Base-by-base conservation (phyloP, 2,113 vertebrate genomes). In the Carlito syrichta region DNA sequence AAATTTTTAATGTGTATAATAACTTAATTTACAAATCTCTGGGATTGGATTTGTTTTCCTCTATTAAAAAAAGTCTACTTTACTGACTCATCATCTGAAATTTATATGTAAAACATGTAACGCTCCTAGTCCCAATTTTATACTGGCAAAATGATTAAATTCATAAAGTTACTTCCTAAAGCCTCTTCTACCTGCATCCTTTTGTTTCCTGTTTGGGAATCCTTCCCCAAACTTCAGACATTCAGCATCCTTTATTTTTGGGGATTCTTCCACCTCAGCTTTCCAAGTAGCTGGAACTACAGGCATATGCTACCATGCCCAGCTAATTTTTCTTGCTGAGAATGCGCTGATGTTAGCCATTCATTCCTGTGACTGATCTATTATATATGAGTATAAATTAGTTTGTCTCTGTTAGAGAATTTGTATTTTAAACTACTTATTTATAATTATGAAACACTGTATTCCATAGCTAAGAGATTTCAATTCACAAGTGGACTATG, bases 401-500 rank as follows among this genome's bases (percentile, higher is more conserved):
- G 38, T 88, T 79, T 92, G 50, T 74, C 45, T 77, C 35, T 84
- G 84, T 74, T 60, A 81, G n/a, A 94, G 20, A 54, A 66, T 85
- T 87, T 71, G 43, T 79, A 77, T 78, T 85, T 83, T 63, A 96
- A 82, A 27, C 11, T 27, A 85, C 4, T 77, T 86, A 95, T 78
- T 91, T 86, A 62, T 30, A 95, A 82, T 91, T 86, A 62, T 22
- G 71, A 89, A 97, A 94, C 16, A 45, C 50, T 32, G 2, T 40
- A 23, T 96, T 74, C 48, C 38, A 69, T 94, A 17, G 54, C 56
- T 22, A 38, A 87, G 73, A 96, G 25, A 77, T 92, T 90, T 96
- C 38, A 62, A 19, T 69, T 94, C 5, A 14, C 23, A 56, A 86
- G 74, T 78, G 78, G 60, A 27, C 68, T 83, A 81, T 45, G 35